These are phyloP conservation scores for Akabosia matsudoensis DNA, from an alignment of 1,140 invertebrate genomes.

Conservation along the genomic window DNA sequence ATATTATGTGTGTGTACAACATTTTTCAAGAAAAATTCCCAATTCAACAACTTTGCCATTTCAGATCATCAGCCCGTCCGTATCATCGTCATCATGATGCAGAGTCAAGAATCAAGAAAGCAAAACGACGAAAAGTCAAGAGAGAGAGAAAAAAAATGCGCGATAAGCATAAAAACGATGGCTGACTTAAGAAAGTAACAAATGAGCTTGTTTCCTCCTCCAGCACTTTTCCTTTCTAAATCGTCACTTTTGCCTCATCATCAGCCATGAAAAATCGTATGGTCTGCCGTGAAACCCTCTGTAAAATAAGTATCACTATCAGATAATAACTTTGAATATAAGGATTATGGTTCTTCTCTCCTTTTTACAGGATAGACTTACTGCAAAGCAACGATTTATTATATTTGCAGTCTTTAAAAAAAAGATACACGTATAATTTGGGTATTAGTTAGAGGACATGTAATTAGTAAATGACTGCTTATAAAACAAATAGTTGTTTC, in stretches of 20 bases:
- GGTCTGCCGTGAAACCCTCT: too few relatives aligned
- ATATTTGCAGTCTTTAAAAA: neutral
- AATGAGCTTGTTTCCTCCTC: conserved; percentile 17
- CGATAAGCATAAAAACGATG: neutral
- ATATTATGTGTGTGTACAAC: too few relatives aligned
- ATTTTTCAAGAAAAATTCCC: neutral
- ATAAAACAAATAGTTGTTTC: neutral
- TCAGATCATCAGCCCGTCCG: neutral
- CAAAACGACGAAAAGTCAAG: neutral
- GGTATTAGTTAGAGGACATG: neutral
- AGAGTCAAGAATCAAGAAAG: neutral
- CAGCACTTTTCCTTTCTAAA: conserved; percentile 14
- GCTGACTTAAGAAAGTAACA: conserved; percentile 1
- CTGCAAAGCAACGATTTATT: too few relatives aligned
- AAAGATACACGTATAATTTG: neutral
- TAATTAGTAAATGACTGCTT: conserved; percentile 19
- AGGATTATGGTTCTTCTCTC: too few relatives aligned
- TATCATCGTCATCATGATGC: neutral
- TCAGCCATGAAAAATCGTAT: neutral
- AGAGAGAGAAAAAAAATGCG: neutral
- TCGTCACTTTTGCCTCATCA: conserved; percentile 4
- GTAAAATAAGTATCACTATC: too few relatives aligned
- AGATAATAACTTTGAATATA: too few relatives aligned
- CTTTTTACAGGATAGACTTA: too few relatives aligned
- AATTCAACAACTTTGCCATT: neutral